phyloP scores from a whole-genome alignment of 2,113 vertebrate genomes.

The Centropus unirufus region DNA sequence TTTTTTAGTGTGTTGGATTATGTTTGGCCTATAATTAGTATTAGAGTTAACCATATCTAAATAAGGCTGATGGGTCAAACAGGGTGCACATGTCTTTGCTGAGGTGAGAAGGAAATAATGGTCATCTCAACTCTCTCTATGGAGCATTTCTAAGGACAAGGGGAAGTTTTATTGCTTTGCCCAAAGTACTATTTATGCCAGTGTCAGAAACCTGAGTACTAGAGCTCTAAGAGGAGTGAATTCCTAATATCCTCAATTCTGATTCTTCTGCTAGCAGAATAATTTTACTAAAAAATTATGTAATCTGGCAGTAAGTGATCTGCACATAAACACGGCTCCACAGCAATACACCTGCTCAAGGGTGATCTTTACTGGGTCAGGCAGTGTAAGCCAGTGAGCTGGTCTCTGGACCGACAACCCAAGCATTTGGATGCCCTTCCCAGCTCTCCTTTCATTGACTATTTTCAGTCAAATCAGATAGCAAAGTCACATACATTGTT shows the following conservation, averaged over 20 bases:
- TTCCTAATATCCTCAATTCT: not conserved
- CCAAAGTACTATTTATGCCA: not conserved
- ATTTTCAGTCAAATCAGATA: not conserved
- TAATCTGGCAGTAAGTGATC: not conserved
- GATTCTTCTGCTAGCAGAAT: not conserved
- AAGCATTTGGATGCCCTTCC: not conserved
- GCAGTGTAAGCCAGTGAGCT: accelerated
- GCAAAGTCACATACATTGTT: not conserved
- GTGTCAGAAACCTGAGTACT: not conserved
- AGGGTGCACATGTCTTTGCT: not conserved
- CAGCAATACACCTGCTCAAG: not conserved
- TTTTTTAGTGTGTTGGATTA: not conserved
- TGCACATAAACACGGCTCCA: not conserved
- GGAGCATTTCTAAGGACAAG: not conserved
- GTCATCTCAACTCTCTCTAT: not conserved
- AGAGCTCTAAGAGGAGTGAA: not conserved
- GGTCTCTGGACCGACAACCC: not conserved
- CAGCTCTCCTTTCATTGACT: not conserved
- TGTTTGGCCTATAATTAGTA: not conserved
- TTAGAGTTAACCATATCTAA: not conserved
- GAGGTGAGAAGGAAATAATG: not conserved
- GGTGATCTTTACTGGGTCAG: not conserved
- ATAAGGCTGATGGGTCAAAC: not conserved
- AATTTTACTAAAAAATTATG: not conserved
- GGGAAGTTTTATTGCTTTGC: not conserved